Evolutionary conservation across 2,113 vertebrate species (phyloP).

Genomic region (Esox niger): DNA sequence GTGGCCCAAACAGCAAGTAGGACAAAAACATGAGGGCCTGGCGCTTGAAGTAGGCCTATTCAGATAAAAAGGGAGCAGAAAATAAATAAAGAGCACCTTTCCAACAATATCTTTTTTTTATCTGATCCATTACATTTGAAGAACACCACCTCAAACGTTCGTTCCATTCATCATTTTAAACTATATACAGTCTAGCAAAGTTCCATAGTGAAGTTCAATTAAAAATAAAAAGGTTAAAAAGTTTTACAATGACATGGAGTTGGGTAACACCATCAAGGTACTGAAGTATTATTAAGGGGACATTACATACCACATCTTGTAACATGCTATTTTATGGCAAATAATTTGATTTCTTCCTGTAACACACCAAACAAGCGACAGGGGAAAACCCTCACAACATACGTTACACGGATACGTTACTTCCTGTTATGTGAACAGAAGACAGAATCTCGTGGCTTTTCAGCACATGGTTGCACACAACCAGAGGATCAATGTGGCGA

Average conservation of each 20-base stretch:
- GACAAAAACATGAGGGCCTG: no score
- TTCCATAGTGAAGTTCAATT: slow-evolving; percentile 38
- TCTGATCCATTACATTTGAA: slow-evolving; percentile 7
- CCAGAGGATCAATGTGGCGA: neutral
- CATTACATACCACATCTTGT: slow-evolving; percentile 14
- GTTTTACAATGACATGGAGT: neutral
- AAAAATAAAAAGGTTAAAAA: slow-evolving; percentile 25
- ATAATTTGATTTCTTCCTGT: neutral
- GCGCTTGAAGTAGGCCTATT: no score
- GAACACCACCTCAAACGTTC: slow-evolving; percentile 6
- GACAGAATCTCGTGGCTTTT: neutral
- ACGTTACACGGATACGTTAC: no score
- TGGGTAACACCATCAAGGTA: neutral
- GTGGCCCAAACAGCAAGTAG: no score
- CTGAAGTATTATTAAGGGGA: neutral
- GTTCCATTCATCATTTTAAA: slow-evolving; percentile 31
- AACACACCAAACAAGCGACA: neutral
- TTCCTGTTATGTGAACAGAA: no score
- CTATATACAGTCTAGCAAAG: slow-evolving; percentile 60
- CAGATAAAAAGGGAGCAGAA: no score
- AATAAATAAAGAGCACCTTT: neutral
- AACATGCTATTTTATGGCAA: slow-evolving; percentile 9
- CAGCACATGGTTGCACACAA: neutral
- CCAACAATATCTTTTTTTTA: slow-evolving; percentile 32
- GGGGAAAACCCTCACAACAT: neutral